Evolutionary conservation across 2,888 invertebrate species (phyloP), one percentile per base, ranked within the genome.

Genomic region (Mythimna pallens): DNA sequence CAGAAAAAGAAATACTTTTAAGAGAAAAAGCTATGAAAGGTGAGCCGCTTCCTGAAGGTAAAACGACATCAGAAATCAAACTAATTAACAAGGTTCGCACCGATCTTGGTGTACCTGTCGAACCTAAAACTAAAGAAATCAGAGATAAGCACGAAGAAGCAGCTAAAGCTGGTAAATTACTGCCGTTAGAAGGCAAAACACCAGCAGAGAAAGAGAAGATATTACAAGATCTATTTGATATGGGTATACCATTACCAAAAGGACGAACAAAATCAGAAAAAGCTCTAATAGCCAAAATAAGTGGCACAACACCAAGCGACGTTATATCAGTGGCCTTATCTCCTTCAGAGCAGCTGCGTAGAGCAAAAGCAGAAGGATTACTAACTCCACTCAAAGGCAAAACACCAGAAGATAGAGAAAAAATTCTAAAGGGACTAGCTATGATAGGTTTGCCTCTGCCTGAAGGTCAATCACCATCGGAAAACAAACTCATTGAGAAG

Each of bases 21-120:
- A 63, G 8, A 47, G 74, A 25, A 2, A 73, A 85, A 62, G 85
- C 84, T 7, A 82, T 80, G 43, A 50, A 73, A 59, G 50, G 59
- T 25, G 22, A 36, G 12, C 85, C 84, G 3, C 63, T 88, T 20
- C 76, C 76, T 57, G 73, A 80, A 68, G 74, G 70, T 12, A 64
- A 52, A 65, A 65, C 74, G 6, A 17, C 59, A 34, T 77, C 77
- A 3, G 88, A 88, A 59, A 87, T 84, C 69, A 82, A 84, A 34
- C 14, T 91, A 0, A 78, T 88, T 2, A 65, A 79, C 25, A 89
- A 89, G 76, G 81, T 90, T 52, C 78, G 85, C 30, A 73, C 68
- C 8, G 87, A 90, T 17, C 14, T 88, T 17, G 89, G 89, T 3
- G 50, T 89, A 25, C 90, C 89, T n/a, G 84, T 86, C 0, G 86